phyloP scores from a whole-genome alignment of 2,113 vertebrate genomes.

The Morone chrysops region DNA sequence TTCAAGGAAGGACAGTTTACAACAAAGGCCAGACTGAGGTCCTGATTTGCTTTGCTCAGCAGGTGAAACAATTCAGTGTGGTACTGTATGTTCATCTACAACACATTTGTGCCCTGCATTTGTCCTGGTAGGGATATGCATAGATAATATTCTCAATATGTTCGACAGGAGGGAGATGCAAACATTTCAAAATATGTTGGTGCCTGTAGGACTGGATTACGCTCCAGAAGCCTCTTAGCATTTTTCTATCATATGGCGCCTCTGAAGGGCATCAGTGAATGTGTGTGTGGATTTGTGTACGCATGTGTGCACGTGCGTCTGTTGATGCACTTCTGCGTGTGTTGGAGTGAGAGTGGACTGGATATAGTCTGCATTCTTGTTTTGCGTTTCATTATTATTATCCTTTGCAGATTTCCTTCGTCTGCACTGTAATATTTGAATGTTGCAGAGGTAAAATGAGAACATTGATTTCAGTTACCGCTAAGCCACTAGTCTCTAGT shows the following conservation, averaged over 20 bases:
- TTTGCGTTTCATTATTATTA: constrained; percentile 22
- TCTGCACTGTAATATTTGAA: constrained; percentile 34
- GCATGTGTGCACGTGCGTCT: neutral
- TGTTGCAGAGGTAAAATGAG: constrained; percentile 52
- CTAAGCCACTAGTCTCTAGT: constrained; percentile 53
- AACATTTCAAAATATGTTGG: constrained; percentile 51
- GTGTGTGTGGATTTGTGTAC: neutral
- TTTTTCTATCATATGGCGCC: constrained; percentile 77
- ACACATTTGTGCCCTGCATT: neutral
- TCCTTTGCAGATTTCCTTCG: constrained; percentile 14
- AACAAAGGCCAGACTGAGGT: neutral
- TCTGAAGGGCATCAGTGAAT: constrained; percentile 37
- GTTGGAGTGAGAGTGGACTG: constrained; percentile 1
- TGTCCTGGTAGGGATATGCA: constrained; percentile 5
- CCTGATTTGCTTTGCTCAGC: neutral
- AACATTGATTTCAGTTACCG: constrained; percentile 69
- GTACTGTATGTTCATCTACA: neutral
- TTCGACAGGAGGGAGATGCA: constrained; percentile 22
- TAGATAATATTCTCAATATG: constrained; percentile 35
- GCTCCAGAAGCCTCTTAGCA: constrained; percentile 63
- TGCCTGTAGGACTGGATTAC: constrained; percentile 54
- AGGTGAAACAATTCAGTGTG: neutral
- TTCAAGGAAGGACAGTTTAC: neutral
- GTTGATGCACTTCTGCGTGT: neutral
- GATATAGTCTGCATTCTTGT: constrained; percentile 1